A percentile compares a stretch with the other conserved stretches of the same genome.
Conservation (phyloP, 2,888 invertebrate genomes). For the Drosophila antonietae region DNA sequence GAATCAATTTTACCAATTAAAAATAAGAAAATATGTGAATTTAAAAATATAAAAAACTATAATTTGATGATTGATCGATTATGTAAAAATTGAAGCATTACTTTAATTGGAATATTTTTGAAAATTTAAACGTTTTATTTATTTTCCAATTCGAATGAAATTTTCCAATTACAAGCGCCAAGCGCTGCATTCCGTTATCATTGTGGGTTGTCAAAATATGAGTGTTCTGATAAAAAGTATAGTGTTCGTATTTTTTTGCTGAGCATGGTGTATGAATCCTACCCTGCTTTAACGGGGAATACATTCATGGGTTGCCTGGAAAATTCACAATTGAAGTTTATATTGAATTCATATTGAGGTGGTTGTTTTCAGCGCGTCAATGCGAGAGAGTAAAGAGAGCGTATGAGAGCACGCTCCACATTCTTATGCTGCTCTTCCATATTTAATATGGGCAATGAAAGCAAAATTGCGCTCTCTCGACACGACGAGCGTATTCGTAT, state of each 20-base stretch:
- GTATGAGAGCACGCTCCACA: conserved; percentile 6
- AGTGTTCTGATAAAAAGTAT: conserved; percentile 8
- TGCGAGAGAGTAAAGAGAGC: conserved; percentile 21
- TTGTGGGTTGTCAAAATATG: background rate
- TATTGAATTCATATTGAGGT: conserved; percentile 57
- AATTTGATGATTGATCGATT: no score
- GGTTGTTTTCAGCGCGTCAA: conserved; percentile 63
- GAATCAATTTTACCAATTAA: background rate
- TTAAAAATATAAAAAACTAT: background rate
- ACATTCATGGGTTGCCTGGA: conserved; percentile 45
- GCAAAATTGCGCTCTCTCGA: conserved; percentile 49
- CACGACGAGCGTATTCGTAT: background rate
- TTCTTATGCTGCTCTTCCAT: conserved; percentile 25
- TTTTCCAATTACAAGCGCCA: background rate
- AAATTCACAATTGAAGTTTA: conserved; percentile 61
- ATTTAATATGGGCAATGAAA: conserved; percentile 62
- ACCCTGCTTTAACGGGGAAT: conserved; percentile 5
- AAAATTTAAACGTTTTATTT: background rate
- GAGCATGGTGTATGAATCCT: background rate
- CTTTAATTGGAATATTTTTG: no score
- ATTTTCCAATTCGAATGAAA: background rate
- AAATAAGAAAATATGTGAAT: background rate
- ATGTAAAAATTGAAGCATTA: no score
- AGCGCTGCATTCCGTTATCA: background rate
- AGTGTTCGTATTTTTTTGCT: background rate